Base-by-base conservation (phyloP, 2,888 invertebrate genomes). In the Drosophila eohydei region DNA sequence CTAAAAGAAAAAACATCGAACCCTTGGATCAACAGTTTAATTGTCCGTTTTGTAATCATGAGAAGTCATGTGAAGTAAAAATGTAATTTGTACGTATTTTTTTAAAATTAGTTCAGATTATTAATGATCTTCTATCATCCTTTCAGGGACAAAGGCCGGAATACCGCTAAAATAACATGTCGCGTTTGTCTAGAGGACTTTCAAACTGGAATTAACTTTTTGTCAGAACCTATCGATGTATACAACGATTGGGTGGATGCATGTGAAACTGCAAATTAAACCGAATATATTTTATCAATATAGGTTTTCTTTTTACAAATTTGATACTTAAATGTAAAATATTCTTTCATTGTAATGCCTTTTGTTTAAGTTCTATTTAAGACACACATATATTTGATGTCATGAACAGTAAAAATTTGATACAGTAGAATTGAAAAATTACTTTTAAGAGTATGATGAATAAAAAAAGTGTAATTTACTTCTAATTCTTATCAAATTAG, bases 231-330 rank as follows among this genome's bases (percentile, higher is more conserved):
- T 7, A 96, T 99, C 81, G 99, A 99, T 94, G 99, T 99, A 16
- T 99, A 99, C 92, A 98, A 99, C 93, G 99, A 99, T 92, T 99
- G 99, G 99, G 98, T 99, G 71, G 99, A 99, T 94, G 99, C 99
- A 0, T 99, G 99, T 94, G 99, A 99, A 94, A 95, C 94, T 87
- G 99, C 98, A 63, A 99, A 98, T 93, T 96, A 93, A 94, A 54
- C 16, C 21, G 12, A 34, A 7, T 5, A 34, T 30, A 41, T 12
- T 44, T 32, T 46, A 43, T 34, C 38, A 14, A 50, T 50, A 16
- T 32, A 5, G 9, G 0, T 50, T 30, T 32, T 50, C 11, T 4
- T 6, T 50, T 32, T 32, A 50, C 48, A 50, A 50, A 50, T 50
- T 51, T 34, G 2, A 51, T 34, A 51, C 51, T 51, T 51, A 51